Evolutionary conservation across 2,888 invertebrate genomes (phyloP).

Genomic region (Timema podura): DNA sequence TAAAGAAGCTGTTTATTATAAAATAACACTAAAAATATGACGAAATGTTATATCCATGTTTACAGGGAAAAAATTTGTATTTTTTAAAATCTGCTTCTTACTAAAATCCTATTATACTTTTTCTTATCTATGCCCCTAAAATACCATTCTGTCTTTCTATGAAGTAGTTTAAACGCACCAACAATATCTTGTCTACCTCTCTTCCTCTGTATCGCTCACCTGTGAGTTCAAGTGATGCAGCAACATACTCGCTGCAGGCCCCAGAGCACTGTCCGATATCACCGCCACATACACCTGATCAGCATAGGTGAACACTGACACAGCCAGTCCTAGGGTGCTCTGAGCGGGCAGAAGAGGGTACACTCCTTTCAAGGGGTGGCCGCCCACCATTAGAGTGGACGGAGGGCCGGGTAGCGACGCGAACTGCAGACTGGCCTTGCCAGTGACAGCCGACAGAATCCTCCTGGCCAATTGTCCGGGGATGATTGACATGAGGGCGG

Average conservation of each 20-base stretch:
- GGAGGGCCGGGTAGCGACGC: constrained; percentile 50
- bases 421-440: constrained; percentile 40
- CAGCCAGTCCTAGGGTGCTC: constrained; percentile 46
- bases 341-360: constrained; percentile 48
- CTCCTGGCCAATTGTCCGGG: constrained; percentile 36
- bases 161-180: neutral
- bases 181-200: neutral
- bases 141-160: too few species aligned
- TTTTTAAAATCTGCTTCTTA: too few species aligned
- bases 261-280: constrained; percentile 41
- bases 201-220: constrained; percentile 31
- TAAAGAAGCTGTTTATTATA: too few species aligned
- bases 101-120: too few species aligned
- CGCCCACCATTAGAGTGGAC: constrained; percentile 42
- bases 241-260: constrained; percentile 37
- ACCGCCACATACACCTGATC: constrained; percentile 50
- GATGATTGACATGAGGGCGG: constrained; percentile 42
- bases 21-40: too few species aligned
- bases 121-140: too few species aligned
- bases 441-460: constrained; percentile 24
- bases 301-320: constrained; percentile 51
- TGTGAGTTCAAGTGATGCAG: constrained; percentile 38
- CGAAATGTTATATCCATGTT: too few species aligned
- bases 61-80: too few species aligned
- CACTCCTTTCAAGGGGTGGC: constrained; percentile 41